Base-by-base conservation (phyloP, 2,888 invertebrate genomes). In the Agriopis leucophaearia region DNA sequence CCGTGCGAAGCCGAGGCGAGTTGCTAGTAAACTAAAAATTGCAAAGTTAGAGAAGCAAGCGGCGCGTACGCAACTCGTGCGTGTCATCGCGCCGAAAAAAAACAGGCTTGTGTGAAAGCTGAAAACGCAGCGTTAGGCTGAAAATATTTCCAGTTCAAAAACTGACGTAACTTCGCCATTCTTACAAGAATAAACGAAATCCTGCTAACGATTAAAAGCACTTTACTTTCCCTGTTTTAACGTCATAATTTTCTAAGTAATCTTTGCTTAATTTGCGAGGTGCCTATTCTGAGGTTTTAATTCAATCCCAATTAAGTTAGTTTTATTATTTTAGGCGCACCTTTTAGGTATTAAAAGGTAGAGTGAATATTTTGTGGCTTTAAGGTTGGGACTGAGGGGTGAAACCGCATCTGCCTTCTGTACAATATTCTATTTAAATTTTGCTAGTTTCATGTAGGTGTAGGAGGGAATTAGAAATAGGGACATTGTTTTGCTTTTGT, bases 291-390 rank as follows among this genome's bases (percentile, higher is more conserved):
- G 16, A 50, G 48, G 52, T 69, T 69, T 66, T 64, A 66, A 60
- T 66, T 60, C 56, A 47, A 70, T 70, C 63, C 56, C 45, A 63
- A 63, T 70, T 56, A 60, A 35, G 52, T 47, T 68, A 71, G 67
- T 75, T 74, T 70, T 72, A 74, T 74, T 74, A 70, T 75, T 72
- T 74, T 69, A 75, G 69, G 72, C 68, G 68, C 61, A 67, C 72
- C 69, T 66, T 70, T 64, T 35, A 44, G 58, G 55, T 68, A 62
- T 60, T 66, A 66, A 55, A 55, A 66, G 59, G 69, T 64, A 56
- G 64, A 74, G 62, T 69, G 73, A 74, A 74, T 73, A 73, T 71
- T 71, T 70, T 71, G 74, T 59, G 72, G 74, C 18, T 51, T 51
- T 45, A 40, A 68, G 66, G 68, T 64, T 36, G 68, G 56, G 64